Base-by-base conservation (phyloP, 1,140 invertebrate genomes). In the Leptoteleia sp. region DNA sequence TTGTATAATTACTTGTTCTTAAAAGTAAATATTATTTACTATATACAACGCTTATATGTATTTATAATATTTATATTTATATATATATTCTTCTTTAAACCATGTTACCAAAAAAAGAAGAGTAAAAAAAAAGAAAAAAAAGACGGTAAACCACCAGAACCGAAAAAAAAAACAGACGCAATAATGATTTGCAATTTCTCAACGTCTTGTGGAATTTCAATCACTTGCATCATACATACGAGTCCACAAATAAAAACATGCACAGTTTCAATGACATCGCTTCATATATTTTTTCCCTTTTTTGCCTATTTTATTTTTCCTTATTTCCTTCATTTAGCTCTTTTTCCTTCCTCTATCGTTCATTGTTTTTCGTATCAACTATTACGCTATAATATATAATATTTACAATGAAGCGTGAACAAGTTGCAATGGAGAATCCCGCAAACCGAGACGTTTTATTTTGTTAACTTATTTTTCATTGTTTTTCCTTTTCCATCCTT, bases 211-310 rank as follows among this genome's bases (percentile, higher is more conserved):
- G 72, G 47, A 68, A 76, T 71, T 59, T 71, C 55, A 55, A 61
- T 79, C 16, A 4, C 50, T 76, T 82, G 81, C 82, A 79, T 81
- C 79, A 85, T 75, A 86, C 83, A 83, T 83, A 87, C 79, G 84
- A 81, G 88, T 87, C 83, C 88, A 57, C 55, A 89, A 88, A 87
- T 89, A 88, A 88, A 89, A 89, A 88, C 88, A 85, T 76, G 67
- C 85, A 86, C 88, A 84, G 83, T 77, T 77, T 85, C 81, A 85
- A 81, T 82, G 78, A 83, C 82, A 70, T 80, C 37, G 45, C 22
- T 25, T 6, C 22, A 25, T 25, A n/a, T n/a, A n/a, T 25, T 3
- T 25, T 25, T 25, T 25, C 22, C 6, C 52, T 19, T 38, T 45
- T 40, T 38, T 50, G n/a, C 8, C 22, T 59, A 61, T 59, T 38